Evolutionary conservation across 2,888 invertebrate species (phyloP).

Genomic region (Aphelenchoides bicaudatus): DNA sequence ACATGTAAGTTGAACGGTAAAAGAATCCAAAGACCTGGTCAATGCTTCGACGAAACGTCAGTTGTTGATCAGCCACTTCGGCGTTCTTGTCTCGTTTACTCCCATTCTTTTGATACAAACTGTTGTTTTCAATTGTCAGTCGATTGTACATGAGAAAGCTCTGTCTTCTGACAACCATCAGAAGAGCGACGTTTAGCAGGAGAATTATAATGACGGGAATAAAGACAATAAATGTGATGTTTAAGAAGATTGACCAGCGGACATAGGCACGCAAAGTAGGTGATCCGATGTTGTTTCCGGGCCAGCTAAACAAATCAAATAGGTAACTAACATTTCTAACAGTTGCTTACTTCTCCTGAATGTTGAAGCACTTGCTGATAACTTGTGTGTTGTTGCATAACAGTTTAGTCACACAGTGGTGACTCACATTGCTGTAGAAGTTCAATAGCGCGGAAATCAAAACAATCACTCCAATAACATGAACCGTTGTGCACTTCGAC

Average conservation of each 20-base stretch:
- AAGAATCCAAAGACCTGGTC: constrained; percentile 26
- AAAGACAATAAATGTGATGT: constrained; percentile 51
- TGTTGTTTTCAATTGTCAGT: constrained; percentile 23
- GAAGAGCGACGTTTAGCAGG: constrained; percentile 36
- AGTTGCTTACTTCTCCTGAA: constrained; percentile 32
- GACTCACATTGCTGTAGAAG: constrained; percentile 54
- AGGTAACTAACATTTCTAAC: constrained; percentile 5
- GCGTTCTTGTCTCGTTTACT: too few species aligned
- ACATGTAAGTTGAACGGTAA: constrained; percentile 15
- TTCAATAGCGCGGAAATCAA: constrained; percentile 50
- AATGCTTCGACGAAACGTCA: constrained; percentile 29
- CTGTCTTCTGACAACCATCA: constrained; percentile 34
- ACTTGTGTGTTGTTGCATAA: constrained; percentile 52
- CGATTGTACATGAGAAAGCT: constrained; percentile 32
- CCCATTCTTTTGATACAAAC: too few species aligned
- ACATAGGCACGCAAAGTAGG: constrained; percentile 44
- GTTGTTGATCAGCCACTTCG: too few species aligned
- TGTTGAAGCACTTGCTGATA: constrained; percentile 37
- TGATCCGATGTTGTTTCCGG: constrained; percentile 48
- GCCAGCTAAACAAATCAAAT: constrained; percentile 40
- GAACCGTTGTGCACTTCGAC: constrained; percentile 30
- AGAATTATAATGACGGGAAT: constrained; percentile 49
- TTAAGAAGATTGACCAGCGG: constrained; percentile 44
- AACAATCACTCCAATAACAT: constrained; percentile 45
- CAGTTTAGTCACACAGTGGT: constrained; percentile 43